Base-by-base conservation (phyloP, 1,140 invertebrate genomes). In the Sinella curviseta region DNA sequence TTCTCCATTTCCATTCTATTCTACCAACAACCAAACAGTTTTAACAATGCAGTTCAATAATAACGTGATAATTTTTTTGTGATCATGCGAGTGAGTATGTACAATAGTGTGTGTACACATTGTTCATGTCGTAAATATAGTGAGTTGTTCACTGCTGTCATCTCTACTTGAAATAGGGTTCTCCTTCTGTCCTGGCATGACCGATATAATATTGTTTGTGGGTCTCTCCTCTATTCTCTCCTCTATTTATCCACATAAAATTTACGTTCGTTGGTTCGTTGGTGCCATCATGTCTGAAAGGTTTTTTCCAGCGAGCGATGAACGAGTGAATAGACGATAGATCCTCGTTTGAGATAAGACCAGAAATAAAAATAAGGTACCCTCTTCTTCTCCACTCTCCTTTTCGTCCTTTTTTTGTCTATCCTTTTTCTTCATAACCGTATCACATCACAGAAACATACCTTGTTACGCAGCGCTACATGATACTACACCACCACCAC, bases 211-310 rank as follows among this genome's bases (percentile, higher is more conserved):
- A 20, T 20, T 48, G 39, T 20, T 48, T 8, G 39, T 48, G 39
- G 39, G 39, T 48, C 39, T 48, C 8, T 8, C 39, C 20, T 20
- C 8, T 20, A 12, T 8, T 48, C 39, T 48, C n/a, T n/a, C n/a
- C n/a, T n/a, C n/a, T n/a, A n/a, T n/a, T n/a, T n/a, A n/a, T n/a
- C n/a, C n/a, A n/a, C n/a, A n/a, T n/a, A n/a, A n/a, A n/a, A 48
- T 48, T 48, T 48, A 48, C 39, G 20, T 48, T 48, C 12, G 28
- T 31, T 24, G n/a, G 55, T 60, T 60, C 24, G 4, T 3, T 26
- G 65, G 65, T 70, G 65, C 65, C 65, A 31, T 31, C 65, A 70
- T 31, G 65, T 70, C 65, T 70, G 65, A 70, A 70, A 70, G 28
- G 65, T 65, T 65, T 65, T 65, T 65, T 48, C 39, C 39, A 48